Evolutionary conservation across 2,113 vertebrate genomes (phyloP).

Genomic region (Psettodes erumei): DNA sequence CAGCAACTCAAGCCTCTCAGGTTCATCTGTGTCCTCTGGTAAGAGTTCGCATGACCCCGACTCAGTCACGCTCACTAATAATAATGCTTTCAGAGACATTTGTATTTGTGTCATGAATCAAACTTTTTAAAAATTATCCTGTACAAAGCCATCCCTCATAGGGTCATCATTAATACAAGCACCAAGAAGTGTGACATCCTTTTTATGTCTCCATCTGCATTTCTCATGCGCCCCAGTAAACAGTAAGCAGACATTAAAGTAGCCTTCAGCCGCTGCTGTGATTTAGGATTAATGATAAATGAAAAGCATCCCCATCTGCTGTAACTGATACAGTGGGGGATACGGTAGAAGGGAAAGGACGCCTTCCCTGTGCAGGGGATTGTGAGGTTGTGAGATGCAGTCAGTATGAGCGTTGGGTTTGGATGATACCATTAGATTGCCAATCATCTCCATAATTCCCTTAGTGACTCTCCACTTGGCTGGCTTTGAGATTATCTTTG

Average conservation of each 20-base stretch:
- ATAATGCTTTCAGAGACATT: not conserved
- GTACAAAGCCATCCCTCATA: not conserved
- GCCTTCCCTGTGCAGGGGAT: conserved; percentile 10
- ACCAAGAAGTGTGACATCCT: not conserved
- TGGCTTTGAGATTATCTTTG: conserved; percentile 53
- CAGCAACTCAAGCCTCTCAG: conserved; percentile 97
- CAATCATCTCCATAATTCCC: conserved; percentile 60
- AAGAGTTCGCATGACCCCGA: conserved; percentile 72
- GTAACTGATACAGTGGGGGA: conserved; percentile 23
- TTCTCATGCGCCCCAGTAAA: not conserved
- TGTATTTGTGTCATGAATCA: not conserved
- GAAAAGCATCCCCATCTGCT: conserved; percentile 14
- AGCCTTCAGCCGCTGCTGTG: conserved; percentile 18
- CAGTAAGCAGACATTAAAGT: conserved; percentile 3
- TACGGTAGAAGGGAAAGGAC: not conserved
- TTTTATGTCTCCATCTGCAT: not conserved
- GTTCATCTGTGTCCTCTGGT: conserved; percentile 97
- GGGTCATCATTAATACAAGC: not conserved
- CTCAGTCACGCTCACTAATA: not conserved
- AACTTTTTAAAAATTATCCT: conserved; percentile 50
- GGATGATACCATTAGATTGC: conserved; percentile 55
- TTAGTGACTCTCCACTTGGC: conserved; percentile 57
- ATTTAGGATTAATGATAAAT: conserved; percentile 10
- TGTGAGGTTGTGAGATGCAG: conserved; percentile 34
- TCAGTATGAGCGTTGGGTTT: conserved; percentile 51